A percentile compares a stretch with the other conserved stretches of the same genome.
These are phyloP conservation scores for Papilio demoleus DNA, from an alignment of 2,888 invertebrate species.

Conservation along the genomic window DNA sequence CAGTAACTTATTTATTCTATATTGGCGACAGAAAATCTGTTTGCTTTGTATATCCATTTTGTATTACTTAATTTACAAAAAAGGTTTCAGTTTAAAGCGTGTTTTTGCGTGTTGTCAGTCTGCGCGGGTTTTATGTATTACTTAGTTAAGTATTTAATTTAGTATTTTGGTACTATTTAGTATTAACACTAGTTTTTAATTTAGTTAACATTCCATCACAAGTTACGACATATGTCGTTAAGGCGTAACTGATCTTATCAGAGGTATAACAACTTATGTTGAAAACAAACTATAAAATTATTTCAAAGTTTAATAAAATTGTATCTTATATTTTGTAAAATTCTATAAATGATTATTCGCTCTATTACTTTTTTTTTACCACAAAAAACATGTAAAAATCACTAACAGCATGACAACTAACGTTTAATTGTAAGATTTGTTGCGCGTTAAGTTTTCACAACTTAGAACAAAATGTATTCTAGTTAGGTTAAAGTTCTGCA, in stretches of 20 bases:
- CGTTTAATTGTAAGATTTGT: slow-evolving; percentile 61
- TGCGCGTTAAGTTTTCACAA: slow-evolving; percentile 54
- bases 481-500: slow-evolving; percentile 45
- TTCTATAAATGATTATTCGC: slow-evolving; percentile 13
- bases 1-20: slow-evolving; percentile 4
- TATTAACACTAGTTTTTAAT: slow-evolving; percentile 60
- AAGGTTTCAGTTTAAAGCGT: slow-evolving; percentile 44
- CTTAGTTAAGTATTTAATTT: slow-evolving; percentile 72
- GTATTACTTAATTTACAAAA: slow-evolving; percentile 33
- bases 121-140: slow-evolving; percentile 61
- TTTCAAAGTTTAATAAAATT: slow-evolving; percentile 1
- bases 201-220: slow-evolving; percentile 77
- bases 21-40: not conserved
- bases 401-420: slow-evolving; percentile 75
- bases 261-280: not conserved
- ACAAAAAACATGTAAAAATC: slow-evolving; percentile 49
- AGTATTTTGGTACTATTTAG: slow-evolving; percentile 75
- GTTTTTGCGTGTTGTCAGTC: slow-evolving; percentile 46
- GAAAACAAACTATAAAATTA: not conserved
- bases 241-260: slow-evolving; percentile 56
- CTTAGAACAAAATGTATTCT: slow-evolving; percentile 64
- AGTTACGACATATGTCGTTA: slow-evolving; percentile 26
- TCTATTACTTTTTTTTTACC: slow-evolving; percentile 23
- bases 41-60: slow-evolving; percentile 56
- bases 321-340: not conserved